These are phyloP conservation scores for Sebastes matsubarae DNA, from an alignment of 2,797 vertebrate species.

Conservation along the genomic window DNA sequence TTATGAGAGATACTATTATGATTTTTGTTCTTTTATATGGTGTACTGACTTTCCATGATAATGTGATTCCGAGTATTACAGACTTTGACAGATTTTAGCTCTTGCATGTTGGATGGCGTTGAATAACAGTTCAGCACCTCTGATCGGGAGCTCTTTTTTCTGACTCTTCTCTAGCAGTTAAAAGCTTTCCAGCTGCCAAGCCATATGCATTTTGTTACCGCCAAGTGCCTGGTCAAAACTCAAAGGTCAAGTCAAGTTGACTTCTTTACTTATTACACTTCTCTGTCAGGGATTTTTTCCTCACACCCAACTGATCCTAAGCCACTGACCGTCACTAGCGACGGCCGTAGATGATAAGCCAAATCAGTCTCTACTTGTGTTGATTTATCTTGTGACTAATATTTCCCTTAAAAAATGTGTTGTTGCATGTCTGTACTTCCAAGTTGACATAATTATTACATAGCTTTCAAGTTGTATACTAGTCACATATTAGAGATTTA, in stretches of 20 bases:
- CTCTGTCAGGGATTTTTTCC: slow-evolving; percentile 45
- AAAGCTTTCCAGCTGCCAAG: slow-evolving; percentile 34
- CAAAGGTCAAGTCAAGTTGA: neutral
- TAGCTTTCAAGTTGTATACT: slow-evolving; percentile 22
- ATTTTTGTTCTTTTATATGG: neutral
- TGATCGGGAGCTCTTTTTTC: neutral
- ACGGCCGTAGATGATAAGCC: slow-evolving; percentile 37
- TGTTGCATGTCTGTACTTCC: slow-evolving; percentile 48
- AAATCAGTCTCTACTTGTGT: slow-evolving; percentile 26
- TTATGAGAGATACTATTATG: neutral
- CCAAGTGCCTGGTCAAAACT: slow-evolving; percentile 75
- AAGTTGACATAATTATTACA: neutral
- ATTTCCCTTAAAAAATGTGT: neutral
- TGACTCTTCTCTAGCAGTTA: slow-evolving; percentile 8
- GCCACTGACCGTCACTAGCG: slow-evolving; percentile 14
- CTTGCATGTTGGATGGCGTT: neutral
- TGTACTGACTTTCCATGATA: neutral
- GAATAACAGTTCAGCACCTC: neutral
- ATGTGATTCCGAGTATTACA: neutral
- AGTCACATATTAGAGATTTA: slow-evolving; percentile 26
- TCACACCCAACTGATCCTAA: slow-evolving; percentile 26
- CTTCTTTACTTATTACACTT: neutral
- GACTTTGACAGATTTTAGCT: neutral
- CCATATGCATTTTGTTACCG: slow-evolving; percentile 48
- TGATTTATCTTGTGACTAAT: slow-evolving; percentile 21